These are phyloP conservation scores for Eremophila alpestris DNA, from an alignment of 2,797 vertebrate genomes.

Conservation along the genomic window DNA sequence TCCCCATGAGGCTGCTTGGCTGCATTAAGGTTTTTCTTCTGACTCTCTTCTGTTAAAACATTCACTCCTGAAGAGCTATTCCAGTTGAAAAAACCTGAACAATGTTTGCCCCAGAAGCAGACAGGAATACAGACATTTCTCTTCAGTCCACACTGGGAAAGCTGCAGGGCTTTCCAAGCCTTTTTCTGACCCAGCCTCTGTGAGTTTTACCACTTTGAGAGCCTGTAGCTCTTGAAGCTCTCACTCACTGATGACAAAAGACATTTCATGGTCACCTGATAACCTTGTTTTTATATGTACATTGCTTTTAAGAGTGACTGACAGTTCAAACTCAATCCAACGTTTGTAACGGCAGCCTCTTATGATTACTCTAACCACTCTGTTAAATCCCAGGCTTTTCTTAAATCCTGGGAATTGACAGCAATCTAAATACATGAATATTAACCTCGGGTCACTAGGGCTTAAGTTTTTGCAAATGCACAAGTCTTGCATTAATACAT, in stretches of 20 bases:
- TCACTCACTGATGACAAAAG: not conserved
- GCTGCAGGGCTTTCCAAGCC: not conserved
- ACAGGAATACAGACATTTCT: not conserved
- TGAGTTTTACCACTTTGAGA: not conserved
- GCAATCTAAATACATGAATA: constrained; percentile 30
- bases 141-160: not conserved
- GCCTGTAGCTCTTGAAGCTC: not conserved
- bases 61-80: not conserved
- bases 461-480: not conserved
- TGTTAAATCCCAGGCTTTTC: constrained; percentile 39
- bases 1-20: not conserved
- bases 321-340: not conserved
- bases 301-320: constrained; percentile 27
- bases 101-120: not conserved
- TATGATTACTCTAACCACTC: constrained; percentile 17
- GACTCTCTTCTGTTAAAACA: not conserved
- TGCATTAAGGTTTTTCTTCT: not conserved
- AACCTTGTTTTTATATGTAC: constrained; percentile 33
- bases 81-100: not conserved
- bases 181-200: not conserved
- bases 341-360: not conserved
- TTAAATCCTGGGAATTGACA: constrained; percentile 19
- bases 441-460: constrained; percentile 26
- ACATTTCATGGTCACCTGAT: not conserved
- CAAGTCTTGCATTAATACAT: not conserved